phyloP scores from a whole-genome alignment of 2,888 invertebrate genomes.

The Temnothorax rugatulus region DNA sequence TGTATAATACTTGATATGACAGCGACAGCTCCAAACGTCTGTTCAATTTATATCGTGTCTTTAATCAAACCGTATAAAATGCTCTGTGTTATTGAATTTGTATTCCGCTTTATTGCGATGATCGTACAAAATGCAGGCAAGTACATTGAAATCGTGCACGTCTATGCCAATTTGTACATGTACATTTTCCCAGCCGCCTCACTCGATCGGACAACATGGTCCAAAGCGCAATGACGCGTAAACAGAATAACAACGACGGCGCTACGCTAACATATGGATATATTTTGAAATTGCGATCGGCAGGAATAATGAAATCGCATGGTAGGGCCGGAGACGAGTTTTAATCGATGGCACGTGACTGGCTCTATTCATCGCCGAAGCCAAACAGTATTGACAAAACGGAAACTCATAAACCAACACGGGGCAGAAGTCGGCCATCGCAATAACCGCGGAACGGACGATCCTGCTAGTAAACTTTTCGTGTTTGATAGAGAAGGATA shows the following conservation, averaged over 20 bases:
- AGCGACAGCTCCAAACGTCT: not conserved
- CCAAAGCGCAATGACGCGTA: constrained; percentile 18
- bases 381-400: constrained; percentile 17
- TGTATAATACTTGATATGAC: not conserved
- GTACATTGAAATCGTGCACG: constrained; percentile 25
- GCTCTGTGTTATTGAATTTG: constrained; percentile 35
- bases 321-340: constrained; percentile 27
- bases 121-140: constrained; percentile 18
- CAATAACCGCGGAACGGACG: not conserved
- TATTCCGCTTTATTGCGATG: not conserved
- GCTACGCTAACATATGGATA: not conserved
- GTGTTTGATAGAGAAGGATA: not conserved
- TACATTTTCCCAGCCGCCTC: constrained; percentile 36
- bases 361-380: constrained; percentile 10
- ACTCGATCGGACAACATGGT: constrained; percentile 30
- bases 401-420: constrained; percentile 39
- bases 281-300: constrained; percentile 34
- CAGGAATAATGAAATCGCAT: constrained; percentile 40
- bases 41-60: not conserved
- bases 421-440: not conserved
- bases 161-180: constrained; percentile 42
- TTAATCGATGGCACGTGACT: constrained; percentile 47
- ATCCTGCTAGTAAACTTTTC: not conserved
- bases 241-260: constrained; percentile 48
- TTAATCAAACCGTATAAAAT: constrained; percentile 30